Conservation (phyloP, 2,888 invertebrate species). For the Atherix ibis region DNA sequence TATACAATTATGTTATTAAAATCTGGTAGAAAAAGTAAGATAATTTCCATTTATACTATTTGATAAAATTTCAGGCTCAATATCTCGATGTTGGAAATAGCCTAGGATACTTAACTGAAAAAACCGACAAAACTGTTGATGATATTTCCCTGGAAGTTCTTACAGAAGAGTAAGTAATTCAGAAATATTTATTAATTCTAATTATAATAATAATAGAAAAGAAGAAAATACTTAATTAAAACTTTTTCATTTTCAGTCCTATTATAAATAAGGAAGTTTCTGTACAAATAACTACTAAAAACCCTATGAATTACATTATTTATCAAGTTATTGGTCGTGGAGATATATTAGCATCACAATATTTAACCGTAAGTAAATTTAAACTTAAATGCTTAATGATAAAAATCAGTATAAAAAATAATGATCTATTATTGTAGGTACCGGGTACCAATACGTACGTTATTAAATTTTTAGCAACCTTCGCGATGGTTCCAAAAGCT, state of each 20-base stretch:
- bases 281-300: constrained; percentile 60
- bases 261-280: constrained; percentile 56
- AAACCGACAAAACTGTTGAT: constrained; percentile 44
- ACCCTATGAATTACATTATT: constrained; percentile 58
- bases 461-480: constrained; percentile 50
- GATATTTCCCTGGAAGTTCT: constrained; percentile 18
- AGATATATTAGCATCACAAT: constrained; percentile 55
- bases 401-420: too few species aligned
- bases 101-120: constrained; percentile 48
- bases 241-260: constrained; percentile 27
- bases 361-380: too few species aligned
- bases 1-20: constrained; percentile 6
- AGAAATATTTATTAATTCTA: constrained; percentile 2
- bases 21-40: constrained; percentile 1
- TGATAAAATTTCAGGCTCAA: constrained; percentile 45
- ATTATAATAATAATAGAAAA: not conserved
- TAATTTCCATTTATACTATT: too few species aligned
- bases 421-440: too few species aligned
- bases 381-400: too few species aligned
- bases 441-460: too few species aligned
- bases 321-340: constrained; percentile 76
- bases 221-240: not conserved
- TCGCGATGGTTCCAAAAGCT: constrained; percentile 63
- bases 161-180: constrained; percentile 34
- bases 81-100: constrained; percentile 46